Conservation (phyloP, 1,140 invertebrate genomes). For the Pseudoatta argentina region DNA sequence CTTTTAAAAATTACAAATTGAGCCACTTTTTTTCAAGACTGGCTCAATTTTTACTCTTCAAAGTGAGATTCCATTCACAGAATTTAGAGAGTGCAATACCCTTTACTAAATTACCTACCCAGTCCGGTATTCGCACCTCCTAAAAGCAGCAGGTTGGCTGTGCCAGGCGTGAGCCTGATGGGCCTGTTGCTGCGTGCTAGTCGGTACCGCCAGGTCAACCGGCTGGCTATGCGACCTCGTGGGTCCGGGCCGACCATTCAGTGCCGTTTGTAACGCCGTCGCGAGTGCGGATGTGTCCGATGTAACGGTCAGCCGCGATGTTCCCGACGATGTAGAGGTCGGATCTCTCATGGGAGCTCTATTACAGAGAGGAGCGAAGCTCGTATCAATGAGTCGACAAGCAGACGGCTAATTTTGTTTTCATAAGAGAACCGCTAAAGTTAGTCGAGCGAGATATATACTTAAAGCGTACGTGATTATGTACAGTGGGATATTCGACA, state of each 20-base stretch:
- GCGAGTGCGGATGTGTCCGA: conserved; percentile 83
- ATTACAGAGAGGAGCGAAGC: conserved; percentile 32
- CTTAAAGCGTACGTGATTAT: conserved; percentile 83
- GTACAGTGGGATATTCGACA: conserved; percentile 80
- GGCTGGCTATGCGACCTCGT: conserved; percentile 86
- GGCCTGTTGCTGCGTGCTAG: conserved; percentile 72
- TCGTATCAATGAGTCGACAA: not conserved
- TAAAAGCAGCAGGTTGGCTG: conserved; percentile 84
- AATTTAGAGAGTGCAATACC: too few species aligned
- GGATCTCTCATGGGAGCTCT: conserved; percentile 82
- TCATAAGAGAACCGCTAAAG: conserved; percentile 56
- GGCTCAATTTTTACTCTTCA: too few species aligned
- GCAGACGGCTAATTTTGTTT: not conserved
- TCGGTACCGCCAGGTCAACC: conserved; percentile 84
- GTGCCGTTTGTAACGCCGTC: conserved; percentile 81
- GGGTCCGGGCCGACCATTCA: conserved; percentile 83
- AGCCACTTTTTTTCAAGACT: too few species aligned
- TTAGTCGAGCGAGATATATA: conserved; percentile 78
- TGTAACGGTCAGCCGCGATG: conserved; percentile 82
- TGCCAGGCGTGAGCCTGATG: conserved; percentile 84
- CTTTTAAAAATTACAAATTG: too few species aligned
- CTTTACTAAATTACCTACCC: conserved; percentile 74
- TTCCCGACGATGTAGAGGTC: conserved; percentile 82
- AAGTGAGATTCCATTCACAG: too few species aligned
- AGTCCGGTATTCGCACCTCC: conserved; percentile 83